Conservation (phyloP, 2,797 vertebrate species). For the Clamator glandarius region DNA sequence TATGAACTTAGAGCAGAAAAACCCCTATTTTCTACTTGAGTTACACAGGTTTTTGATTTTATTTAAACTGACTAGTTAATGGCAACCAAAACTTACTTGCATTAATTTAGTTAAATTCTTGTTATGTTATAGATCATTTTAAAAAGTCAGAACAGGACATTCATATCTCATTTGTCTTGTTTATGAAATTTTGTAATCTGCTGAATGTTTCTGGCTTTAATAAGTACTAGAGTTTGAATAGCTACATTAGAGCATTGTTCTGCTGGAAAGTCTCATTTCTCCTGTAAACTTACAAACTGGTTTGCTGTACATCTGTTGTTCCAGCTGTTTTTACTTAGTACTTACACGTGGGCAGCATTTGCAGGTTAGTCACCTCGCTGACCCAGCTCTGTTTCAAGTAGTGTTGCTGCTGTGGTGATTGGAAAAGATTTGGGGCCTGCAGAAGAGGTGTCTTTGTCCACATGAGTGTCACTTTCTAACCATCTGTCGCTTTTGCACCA, state of each 20-base stretch:
- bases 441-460: not conserved
- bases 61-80: not conserved
- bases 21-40: not conserved
- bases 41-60: not conserved
- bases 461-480: not conserved
- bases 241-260: not conserved
- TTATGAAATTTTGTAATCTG: not conserved
- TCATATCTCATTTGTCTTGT: not conserved
- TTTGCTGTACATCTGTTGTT: not conserved
- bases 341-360: not conserved
- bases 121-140: not conserved
- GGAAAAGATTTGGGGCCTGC: not conserved
- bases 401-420: not conserved
- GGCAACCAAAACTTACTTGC: not conserved
- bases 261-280: not conserved
- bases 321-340: not conserved
- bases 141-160: not conserved
- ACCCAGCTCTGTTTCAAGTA: not conserved
- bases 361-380: constrained; percentile 1
- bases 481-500: not conserved
- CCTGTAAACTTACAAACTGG: not conserved
- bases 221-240: not conserved
- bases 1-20: not conserved
- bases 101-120: not conserved
- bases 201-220: not conserved